These are phyloP conservation scores for Alviniconcha marisindica DNA, from an alignment of 1,140 invertebrate genomes.

Conservation along the genomic window DNA sequence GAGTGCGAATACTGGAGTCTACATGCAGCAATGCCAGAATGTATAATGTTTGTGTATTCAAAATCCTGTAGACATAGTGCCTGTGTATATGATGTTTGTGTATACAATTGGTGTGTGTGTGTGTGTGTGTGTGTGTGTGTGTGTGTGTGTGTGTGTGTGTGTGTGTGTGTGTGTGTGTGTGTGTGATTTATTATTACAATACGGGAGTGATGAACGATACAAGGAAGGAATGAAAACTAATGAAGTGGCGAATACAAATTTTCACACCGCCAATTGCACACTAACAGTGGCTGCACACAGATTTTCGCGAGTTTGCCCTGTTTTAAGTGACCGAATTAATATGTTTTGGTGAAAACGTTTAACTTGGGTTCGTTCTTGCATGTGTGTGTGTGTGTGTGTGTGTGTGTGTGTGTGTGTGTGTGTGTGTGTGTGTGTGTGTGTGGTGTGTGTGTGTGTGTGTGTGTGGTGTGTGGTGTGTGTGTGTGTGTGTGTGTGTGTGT, in stretches of 20 bases:
- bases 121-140: not conserved
- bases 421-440: not conserved
- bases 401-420: not conserved
- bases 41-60: too few relatives aligned
- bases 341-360: too few relatives aligned
- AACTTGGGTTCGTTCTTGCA: not conserved
- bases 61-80: too few relatives aligned
- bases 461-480: not conserved
- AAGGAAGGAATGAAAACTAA: too few relatives aligned
- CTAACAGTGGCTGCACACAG: too few relatives aligned
- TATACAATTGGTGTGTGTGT: not conserved
- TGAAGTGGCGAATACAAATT: too few relatives aligned
- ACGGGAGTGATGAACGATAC: too few relatives aligned
- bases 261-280: too few relatives aligned
- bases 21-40: too few relatives aligned
- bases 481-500: not conserved
- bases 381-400: slow-evolving; percentile 3
- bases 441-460: not conserved
- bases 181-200: too few relatives aligned
- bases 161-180: not conserved
- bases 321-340: too few relatives aligned
- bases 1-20: slow-evolving; percentile 4
- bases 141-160: not conserved
- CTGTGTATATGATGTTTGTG: not conserved
- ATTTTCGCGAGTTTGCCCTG: too few relatives aligned